These are phyloP conservation scores for Camponotus floridanus DNA, from an alignment of 1,140 invertebrate species.

Conservation along the genomic window DNA sequence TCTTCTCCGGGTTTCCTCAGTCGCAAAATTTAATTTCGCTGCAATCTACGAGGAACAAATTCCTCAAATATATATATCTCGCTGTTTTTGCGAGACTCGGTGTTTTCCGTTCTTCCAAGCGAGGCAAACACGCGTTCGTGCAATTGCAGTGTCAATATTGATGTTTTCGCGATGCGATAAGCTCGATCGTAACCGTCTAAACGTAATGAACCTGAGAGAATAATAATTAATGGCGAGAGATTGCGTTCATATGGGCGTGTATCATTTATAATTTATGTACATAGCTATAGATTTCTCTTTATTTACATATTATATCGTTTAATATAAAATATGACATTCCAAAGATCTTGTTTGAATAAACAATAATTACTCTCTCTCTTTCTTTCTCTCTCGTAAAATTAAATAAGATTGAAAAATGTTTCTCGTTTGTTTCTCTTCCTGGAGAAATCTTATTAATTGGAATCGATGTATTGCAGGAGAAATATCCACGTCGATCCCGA, in stretches of 20 bases:
- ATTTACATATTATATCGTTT: too few species aligned
- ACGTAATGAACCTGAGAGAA: too few species aligned
- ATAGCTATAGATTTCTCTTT: neutral
- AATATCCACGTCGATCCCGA: neutral
- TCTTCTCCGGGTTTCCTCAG: too few species aligned
- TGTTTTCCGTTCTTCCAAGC: neutral
- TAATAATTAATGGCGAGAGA: too few species aligned
- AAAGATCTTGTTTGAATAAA: neutral
- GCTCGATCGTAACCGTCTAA: neutral
- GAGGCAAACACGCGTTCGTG: neutral
- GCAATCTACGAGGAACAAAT: neutral
- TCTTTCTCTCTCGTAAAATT: neutral
- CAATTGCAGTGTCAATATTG: conserved; percentile 7
- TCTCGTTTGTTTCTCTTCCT: neutral
- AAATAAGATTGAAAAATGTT: too few species aligned
- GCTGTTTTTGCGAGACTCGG: too few species aligned
- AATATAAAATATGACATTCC: too few species aligned
- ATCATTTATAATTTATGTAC: neutral
- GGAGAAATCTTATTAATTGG: neutral
- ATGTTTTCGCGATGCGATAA: neutral
- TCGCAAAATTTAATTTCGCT: neutral
- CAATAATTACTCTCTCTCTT: neutral
- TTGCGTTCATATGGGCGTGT: too few species aligned
- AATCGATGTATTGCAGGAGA: neutral
- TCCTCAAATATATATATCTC: neutral